Conservation (phyloP, 2,113 vertebrate genomes). For the Noturus placidus region DNA sequence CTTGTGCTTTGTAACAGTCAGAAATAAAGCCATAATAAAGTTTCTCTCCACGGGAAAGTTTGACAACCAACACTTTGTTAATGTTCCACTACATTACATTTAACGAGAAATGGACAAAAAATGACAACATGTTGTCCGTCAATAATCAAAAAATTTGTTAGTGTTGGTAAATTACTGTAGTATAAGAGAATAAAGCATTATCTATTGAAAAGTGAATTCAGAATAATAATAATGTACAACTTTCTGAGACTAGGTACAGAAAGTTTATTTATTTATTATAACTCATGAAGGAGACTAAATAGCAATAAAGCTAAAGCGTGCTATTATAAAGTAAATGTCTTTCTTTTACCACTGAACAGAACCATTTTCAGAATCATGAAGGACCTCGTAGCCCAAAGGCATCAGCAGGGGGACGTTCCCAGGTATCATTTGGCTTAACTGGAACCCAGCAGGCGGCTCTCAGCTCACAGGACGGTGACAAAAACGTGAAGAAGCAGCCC, state of each 20-base stretch:
- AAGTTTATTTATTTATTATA: neutral
- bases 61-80: too few species aligned
- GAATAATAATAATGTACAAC: neutral
- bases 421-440: constrained; percentile 73
- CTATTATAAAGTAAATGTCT: neutral
- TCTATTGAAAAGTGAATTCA: neutral
- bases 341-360: constrained; percentile 68
- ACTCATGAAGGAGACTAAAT: neutral
- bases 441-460: constrained; percentile 70
- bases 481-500: constrained; percentile 83
- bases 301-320: neutral
- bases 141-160: neutral
- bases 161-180: neutral
- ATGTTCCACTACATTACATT: too few species aligned
- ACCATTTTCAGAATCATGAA: constrained; percentile 88
- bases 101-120: too few species aligned
- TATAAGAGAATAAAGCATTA: neutral
- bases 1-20: too few species aligned
- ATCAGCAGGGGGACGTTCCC: constrained; percentile 57
- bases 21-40: too few species aligned
- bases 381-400: constrained; percentile 75
- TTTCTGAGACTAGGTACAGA: too few species aligned
- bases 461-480: constrained; percentile 87
- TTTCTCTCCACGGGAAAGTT: neutral
- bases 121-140: too few species aligned